Base-by-base conservation (phyloP, 2,113 vertebrate genomes). In the Brevimyrus niger region DNA sequence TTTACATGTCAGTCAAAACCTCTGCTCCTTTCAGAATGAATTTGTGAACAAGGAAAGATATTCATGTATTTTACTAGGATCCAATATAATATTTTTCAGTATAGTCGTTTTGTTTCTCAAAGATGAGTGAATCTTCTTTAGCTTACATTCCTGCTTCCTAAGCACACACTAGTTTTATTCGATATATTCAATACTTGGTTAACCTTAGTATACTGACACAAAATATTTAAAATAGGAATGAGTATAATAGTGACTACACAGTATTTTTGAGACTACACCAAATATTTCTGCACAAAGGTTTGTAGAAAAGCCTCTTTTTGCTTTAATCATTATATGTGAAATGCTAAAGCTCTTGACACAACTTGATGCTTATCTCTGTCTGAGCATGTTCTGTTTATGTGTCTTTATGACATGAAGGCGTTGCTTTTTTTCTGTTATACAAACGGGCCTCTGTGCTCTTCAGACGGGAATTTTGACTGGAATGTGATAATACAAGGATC, bases 381-480 rank as follows among this genome's bases (percentile, higher is more conserved):
- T 90, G 90, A 90, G 91, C 88, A 35, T 86, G 89, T 65, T 90
- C 86, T 90, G 89, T 91, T 90, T 91, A 90, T 92, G 65, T 86
- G 82, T 88, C 80, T 89, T 88, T 88, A 65, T 87, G 51, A 87
- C 35, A 23, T 88, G 94, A 94, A 92, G 93, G 93, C 89, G 93
- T 90, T 58, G 73, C 35, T 90, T 89, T 89, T 87, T 90, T 87
- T 69, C 61, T 86, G 89, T 90, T 88, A 94, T 92, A 91, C 92
- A 93, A 73, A 91, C 90, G 90, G 83, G 82, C 87, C 88, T 91
- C 88, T 93, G 91, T 93, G 89, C 89, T 87, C 88, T 89, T 82
- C 38, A 8, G 87, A 88, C 51, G 89, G 88, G 89, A 94, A 93
- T 89, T 87, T 92, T 90, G 87, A 93, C 92, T 90, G 87, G 92